Percentiles rank a stretch among this genome's conserved stretches.
phyloP scores from a whole-genome alignment of 2,113 vertebrate genomes.

The Crotophaga sulcirostris region DNA sequence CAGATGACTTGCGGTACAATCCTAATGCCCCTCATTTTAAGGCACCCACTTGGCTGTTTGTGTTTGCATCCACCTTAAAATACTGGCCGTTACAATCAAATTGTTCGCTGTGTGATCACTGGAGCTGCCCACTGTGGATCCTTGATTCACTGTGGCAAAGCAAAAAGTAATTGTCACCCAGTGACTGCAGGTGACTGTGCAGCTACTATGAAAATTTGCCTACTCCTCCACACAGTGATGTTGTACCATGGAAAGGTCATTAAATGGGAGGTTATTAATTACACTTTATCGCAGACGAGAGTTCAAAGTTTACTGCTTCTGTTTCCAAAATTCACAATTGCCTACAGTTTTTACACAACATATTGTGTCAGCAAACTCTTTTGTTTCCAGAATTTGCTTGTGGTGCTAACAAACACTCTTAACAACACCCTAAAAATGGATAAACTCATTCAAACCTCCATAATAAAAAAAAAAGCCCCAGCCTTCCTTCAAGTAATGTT shows the following conservation, averaged over 20 bases:
- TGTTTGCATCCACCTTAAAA: constrained; percentile 47
- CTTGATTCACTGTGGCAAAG: not conserved
- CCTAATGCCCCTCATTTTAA: constrained; percentile 72
- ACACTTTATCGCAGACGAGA: not conserved
- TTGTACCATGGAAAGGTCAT: constrained; percentile 56
- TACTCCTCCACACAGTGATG: constrained; percentile 15
- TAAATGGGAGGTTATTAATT: not conserved
- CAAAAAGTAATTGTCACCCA: not conserved
- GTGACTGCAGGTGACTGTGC: not conserved
- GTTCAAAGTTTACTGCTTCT: constrained; percentile 19
- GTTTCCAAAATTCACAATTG: constrained; percentile 35
- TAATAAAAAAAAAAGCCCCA: constrained; percentile 1
- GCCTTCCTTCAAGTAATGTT: constrained; percentile 77
- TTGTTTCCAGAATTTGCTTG: constrained; percentile 20
- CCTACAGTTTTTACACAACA: not conserved
- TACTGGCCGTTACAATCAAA: constrained; percentile 34
- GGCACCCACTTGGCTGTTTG: constrained; percentile 69
- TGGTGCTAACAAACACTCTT: constrained; percentile 64
- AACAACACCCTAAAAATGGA: constrained; percentile 17
- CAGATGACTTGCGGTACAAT: not conserved
- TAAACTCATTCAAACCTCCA: constrained; percentile 67
- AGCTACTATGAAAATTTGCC: not conserved
- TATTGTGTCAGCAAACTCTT: not conserved
- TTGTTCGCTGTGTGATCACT: not conserved
- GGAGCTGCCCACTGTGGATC: not conserved